Percentiles rank a stretch among this genome's conserved stretches.
Conservation (phyloP, 2,797 vertebrate genomes). For the Spinibarbus caldwelli region DNA sequence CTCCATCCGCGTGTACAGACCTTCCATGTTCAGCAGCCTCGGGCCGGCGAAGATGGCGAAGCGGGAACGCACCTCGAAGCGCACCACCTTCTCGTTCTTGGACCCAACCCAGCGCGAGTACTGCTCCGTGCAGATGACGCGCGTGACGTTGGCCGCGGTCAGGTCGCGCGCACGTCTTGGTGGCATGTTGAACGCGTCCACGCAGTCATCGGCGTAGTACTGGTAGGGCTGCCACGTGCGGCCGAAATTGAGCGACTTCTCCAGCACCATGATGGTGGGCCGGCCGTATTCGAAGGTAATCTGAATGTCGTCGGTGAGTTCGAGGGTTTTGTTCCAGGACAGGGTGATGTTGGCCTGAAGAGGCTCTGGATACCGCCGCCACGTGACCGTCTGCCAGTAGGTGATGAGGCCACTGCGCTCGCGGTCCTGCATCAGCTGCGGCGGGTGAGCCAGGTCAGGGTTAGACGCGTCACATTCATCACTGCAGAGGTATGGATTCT, state of each 20-base stretch:
- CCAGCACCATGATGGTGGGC: slow-evolving; percentile 93
- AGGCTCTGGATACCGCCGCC: slow-evolving; percentile 92
- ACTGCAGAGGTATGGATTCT: slow-evolving; percentile 98
- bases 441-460: slow-evolving; percentile 93
- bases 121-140: slow-evolving; percentile 95
- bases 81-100: slow-evolving; percentile 93
- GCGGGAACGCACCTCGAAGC: slow-evolving; percentile 90
- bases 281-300: slow-evolving; percentile 97
- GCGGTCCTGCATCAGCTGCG: slow-evolving; percentile 92
- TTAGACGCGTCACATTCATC: slow-evolving; percentile 96
- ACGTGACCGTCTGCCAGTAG: slow-evolving; percentile 98
- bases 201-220: slow-evolving; percentile 94
- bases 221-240: slow-evolving; percentile 97
- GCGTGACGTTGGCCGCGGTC: slow-evolving; percentile 85
- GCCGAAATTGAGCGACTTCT: slow-evolving; percentile 95
- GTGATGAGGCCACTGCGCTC: slow-evolving; percentile 91
- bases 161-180: slow-evolving; percentile 87
- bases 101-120: slow-evolving; percentile 97
- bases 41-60: slow-evolving; percentile 91
- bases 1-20: slow-evolving; percentile 92
- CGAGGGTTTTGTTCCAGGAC: slow-evolving; percentile 97
- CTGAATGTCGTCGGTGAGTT: slow-evolving; percentile 91
- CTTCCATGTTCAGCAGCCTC: slow-evolving; percentile 89
- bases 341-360: slow-evolving; percentile 95
- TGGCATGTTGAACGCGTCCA: slow-evolving; percentile 91